phyloP scores from a whole-genome alignment of 2,797 vertebrate species.

The Cephalopachus bancanus region DNA sequence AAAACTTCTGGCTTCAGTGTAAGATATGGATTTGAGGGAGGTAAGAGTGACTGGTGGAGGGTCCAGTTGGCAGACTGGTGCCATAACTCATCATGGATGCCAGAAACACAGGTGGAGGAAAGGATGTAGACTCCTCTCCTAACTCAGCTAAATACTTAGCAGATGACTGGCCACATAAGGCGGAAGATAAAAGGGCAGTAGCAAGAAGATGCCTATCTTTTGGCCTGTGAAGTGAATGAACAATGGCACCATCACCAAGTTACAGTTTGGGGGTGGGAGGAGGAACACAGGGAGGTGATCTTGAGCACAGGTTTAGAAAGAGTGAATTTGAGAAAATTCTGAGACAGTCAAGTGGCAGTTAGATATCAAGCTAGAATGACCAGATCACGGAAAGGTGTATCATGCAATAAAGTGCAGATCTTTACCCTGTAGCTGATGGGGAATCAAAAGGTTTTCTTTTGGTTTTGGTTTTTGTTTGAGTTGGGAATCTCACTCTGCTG shows the following conservation, averaged over 20 bases:
- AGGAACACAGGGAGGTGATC: neutral
- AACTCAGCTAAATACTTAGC: neutral
- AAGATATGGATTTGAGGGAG: neutral
- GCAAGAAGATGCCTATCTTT: neutral
- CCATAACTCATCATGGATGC: neutral
- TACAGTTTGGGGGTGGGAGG: neutral
- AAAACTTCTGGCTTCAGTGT: neutral
- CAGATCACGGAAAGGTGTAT: neutral
- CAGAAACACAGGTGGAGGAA: neutral
- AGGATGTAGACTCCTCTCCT: neutral
- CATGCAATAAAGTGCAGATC: no score
- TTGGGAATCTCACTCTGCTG: no score
- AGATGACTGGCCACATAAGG: neutral
- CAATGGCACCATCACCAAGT: neutral
- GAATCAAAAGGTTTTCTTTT: neutral
- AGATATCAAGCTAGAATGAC: fast-evolving
- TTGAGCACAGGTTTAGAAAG: neutral
- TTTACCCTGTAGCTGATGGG: neutral
- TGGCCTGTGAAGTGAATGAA: neutral
- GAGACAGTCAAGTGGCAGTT: neutral
- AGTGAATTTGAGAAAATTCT: neutral
- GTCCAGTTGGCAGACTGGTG: neutral
- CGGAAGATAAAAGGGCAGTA: neutral
- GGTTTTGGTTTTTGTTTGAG: no score
- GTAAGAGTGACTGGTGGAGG: fast-evolving